Evolutionary conservation across 92 coral and sea anemone species (phyloP), one percentile per base, ranked within the genome.

Genomic region (Umimayanthus kanabou): DNA sequence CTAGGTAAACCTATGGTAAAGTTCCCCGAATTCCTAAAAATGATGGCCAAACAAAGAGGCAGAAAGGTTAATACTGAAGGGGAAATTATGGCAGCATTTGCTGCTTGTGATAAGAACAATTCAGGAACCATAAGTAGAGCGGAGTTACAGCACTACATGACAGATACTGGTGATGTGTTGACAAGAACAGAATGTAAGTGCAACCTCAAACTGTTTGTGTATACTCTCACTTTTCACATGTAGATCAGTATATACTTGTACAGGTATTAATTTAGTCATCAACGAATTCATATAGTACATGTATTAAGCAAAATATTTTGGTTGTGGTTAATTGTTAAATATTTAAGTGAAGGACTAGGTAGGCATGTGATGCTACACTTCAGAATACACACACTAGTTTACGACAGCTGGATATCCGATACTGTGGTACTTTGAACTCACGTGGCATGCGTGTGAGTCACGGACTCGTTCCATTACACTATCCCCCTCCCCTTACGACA

Each of bases 11-110:
- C 89, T 67, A 89, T 89, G 71, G 91, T 96, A 69, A 88, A 93
- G 28, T 96, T 96, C 66, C 99, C 99, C 28, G 99, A 96, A 75
- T 95, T 93, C 86, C 88, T 96, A 67, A 96, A 92, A 89, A 84
- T 96, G 91, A 87, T 95, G 90, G 99, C 99, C 80, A 93, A 85
- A 70, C 99, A 96, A 82, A 73, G 87, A 70, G 88, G 87, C 40
- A 93, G 88, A 82, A 88, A 85, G 15, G 84, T 91, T 47, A 88
- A 92, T 40, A 88, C 95, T 18, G 92, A 88, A 33, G 69, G 77
- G 66, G 99, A 96, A 88, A 90, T 96, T 55, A 91, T 96, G 81
- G 94, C 89, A 69, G 99, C 99, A 76, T 96, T 96, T 74, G 79
- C 81, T 20, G 95, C 94, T 42, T 91, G 93, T 76, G 99, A 96